Evolutionary conservation across 2,888 invertebrate genomes (phyloP).

Genomic region (Sinohyriopsis cumingii): DNA sequence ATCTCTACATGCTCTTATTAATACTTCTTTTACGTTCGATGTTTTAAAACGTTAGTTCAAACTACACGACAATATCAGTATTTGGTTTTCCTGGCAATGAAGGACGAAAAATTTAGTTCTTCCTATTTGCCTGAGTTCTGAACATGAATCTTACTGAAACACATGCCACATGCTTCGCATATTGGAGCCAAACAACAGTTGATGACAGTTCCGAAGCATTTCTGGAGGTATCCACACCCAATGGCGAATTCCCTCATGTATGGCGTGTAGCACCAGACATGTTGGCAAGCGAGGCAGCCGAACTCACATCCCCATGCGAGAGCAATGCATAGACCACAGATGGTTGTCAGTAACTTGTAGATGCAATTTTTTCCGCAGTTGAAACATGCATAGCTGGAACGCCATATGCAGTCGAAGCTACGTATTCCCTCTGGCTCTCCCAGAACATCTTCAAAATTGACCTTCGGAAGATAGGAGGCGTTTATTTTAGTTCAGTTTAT

Average conservation of each 20-base stretch:
- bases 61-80: too few relatives aligned
- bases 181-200: constrained; percentile 77
- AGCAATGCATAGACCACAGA: constrained; percentile 80
- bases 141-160: constrained; percentile 51
- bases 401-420: constrained; percentile 81
- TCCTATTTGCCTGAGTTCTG: too few relatives aligned
- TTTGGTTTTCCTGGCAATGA: too few relatives aligned
- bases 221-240: constrained; percentile 68
- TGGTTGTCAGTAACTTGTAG: constrained; percentile 79
- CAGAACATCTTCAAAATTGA: constrained; percentile 54
- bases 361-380: constrained; percentile 79
- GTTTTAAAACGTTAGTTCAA: too few relatives aligned
- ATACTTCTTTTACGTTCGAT: too few relatives aligned
- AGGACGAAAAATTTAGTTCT: too few relatives aligned
- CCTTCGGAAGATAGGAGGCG: constrained; percentile 24
- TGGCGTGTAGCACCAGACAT: constrained; percentile 84
- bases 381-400: constrained; percentile 78
- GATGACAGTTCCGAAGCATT: constrained; percentile 73
- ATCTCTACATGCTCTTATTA: too few relatives aligned
- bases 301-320: constrained; percentile 74
- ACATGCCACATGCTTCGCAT: constrained; percentile 75
- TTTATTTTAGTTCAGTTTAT: neutral
- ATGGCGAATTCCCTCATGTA: constrained; percentile 80
- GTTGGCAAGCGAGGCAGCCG: constrained; percentile 75
- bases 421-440: constrained; percentile 59